A percentile compares a stretch with the other conserved stretches of the same genome.
Conservation (phyloP, 2,113 vertebrate genomes). For the Cyprinodon tularosa region DNA sequence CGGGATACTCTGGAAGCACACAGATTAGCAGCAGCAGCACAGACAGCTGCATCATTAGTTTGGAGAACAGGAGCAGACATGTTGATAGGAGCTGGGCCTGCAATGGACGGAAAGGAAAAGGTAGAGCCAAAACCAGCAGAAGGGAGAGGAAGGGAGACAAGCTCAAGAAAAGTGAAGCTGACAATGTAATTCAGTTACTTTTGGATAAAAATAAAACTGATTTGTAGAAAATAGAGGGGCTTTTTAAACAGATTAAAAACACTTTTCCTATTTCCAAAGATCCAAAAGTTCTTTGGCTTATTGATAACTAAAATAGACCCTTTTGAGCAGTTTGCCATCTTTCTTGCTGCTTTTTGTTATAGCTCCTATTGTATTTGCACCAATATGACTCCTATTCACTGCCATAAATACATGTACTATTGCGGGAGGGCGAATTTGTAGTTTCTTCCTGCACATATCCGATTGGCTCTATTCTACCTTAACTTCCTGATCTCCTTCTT, state of each 20-base stretch:
- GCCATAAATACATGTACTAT: no score
- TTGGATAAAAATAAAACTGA: background rate
- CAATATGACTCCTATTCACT: background rate
- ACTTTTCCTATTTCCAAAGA: background rate
- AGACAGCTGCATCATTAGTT: constrained; percentile 57
- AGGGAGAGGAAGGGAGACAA: constrained; percentile 50
- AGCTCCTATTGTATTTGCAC: no score
- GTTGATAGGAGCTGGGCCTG: constrained; percentile 18
- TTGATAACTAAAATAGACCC: no score
- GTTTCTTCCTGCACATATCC: no score
- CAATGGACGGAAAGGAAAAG: constrained; percentile 44
- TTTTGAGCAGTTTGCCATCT: no score
- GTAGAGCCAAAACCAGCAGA: constrained; percentile 44
- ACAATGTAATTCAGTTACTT: background rate
- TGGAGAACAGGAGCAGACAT: constrained; percentile 38
- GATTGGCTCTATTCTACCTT: background rate
- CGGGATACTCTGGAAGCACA: constrained; percentile 12
- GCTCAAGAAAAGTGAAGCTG: background rate
- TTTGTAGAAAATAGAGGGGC: no score
- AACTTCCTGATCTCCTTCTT: background rate
- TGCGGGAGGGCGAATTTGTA: no score
- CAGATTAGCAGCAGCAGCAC: constrained; percentile 18
- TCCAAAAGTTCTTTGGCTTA: no score
- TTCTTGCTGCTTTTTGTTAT: no score
- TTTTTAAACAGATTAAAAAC: background rate